Evolutionary conservation across 2,888 invertebrate species (phyloP).

Genomic region (Harpalus rufipes): DNA sequence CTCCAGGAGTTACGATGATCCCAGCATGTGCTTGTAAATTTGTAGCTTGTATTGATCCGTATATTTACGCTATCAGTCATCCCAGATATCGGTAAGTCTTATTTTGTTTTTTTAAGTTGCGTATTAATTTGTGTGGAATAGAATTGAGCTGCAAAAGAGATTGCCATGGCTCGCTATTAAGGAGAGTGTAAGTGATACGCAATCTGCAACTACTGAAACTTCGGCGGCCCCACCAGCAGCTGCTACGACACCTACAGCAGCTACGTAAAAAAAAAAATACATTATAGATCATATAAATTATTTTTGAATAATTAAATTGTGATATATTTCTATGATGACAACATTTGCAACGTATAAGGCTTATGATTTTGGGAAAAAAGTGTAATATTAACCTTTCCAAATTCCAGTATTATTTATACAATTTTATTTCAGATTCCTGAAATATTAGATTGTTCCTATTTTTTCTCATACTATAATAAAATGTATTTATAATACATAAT

Average conservation of each 20-base stretch:
- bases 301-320: not conserved
- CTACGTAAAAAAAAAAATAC: constrained; percentile 43
- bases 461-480: no score
- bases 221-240: constrained; percentile 76
- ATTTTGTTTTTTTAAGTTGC: not conserved
- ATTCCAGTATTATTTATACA: not conserved
- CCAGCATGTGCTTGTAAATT: constrained; percentile 92
- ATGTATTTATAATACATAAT: no score
- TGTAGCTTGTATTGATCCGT: constrained; percentile 95
- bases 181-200: constrained; percentile 81
- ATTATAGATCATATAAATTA: not conserved
- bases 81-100: constrained; percentile 86
- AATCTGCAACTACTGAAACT: constrained; percentile 80
- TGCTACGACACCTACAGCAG: constrained; percentile 48
- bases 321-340: not conserved
- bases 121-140: constrained; percentile 71
- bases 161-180: constrained; percentile 89
- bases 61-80: constrained; percentile 94
- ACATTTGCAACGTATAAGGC: constrained; percentile 48
- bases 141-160: constrained; percentile 88
- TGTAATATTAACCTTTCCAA: not conserved
- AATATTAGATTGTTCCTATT: no score
- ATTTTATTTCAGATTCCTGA: no score
- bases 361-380: constrained; percentile 53
- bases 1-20: constrained; percentile 90